phyloP scores from a whole-genome alignment of 2,888 invertebrate species.

The Chrysolina oricalcia region DNA sequence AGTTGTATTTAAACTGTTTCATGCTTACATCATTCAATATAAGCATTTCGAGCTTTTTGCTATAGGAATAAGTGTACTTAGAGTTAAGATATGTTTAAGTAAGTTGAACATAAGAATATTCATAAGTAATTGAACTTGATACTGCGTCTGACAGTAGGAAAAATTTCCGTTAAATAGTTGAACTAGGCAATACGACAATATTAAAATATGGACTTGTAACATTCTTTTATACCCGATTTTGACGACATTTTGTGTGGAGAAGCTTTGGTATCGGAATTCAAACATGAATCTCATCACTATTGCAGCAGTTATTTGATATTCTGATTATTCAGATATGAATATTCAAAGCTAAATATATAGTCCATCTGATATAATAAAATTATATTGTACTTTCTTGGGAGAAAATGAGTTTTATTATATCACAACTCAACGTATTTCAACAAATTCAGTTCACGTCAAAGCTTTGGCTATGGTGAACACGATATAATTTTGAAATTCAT shows the following conservation, averaged over 20 bases:
- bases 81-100: conserved; percentile 30
- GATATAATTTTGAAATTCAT: too few relatives aligned
- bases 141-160: conserved; percentile 21
- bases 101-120: conserved; percentile 52
- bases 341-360: conserved; percentile 40
- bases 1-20: conserved; percentile 33
- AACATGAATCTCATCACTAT: conserved; percentile 20
- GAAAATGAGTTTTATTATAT: neutral
- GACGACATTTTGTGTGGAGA: conserved; percentile 4
- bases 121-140: conserved; percentile 9
- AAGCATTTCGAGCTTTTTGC: conserved; percentile 23
- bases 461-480: too few relatives aligned
- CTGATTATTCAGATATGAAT: conserved; percentile 14
- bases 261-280: conserved; percentile 1
- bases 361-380: conserved; percentile 47
- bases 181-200: conserved; percentile 31
- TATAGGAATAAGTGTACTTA: conserved; percentile 34
- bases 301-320: conserved; percentile 26
- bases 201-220: conserved; percentile 13
- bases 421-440: neutral
- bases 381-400: conserved; percentile 48
- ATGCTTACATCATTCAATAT: conserved; percentile 23
- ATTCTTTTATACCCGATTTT: conserved; percentile 19
- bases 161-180: conserved; percentile 24
- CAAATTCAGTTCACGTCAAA: too few relatives aligned